Base-by-base conservation (phyloP, 1,140 invertebrate species). In the Caenorhabditis brenneri region DNA sequence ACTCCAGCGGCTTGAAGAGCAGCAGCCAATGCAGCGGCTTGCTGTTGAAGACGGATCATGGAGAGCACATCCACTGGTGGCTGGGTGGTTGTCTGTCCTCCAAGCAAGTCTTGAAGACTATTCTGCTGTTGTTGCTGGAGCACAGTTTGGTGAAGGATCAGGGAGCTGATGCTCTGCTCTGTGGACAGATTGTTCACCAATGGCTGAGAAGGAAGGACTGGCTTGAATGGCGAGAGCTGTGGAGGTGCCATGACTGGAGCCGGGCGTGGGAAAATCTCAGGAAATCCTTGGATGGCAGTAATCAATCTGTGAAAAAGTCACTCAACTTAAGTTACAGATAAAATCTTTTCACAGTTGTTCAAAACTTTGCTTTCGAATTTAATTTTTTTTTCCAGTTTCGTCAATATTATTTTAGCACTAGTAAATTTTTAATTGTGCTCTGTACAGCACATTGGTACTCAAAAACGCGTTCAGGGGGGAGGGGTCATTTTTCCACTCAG, bases 111-210 rank as follows among this genome's bases (percentile, higher is more conserved):
- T 65, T 74, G 36, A 9, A 42, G 65, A 46, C 36, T 74, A 31
- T 74, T 74, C 19, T 74, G 65, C n/a, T 74, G 65, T 42, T 74
- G 65, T 27, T 39, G 36, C n/a, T 74, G 65, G 29, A 74, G 65
- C 24, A 74, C 65, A 0, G 36, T 24, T n/a, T 39, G 22, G 19
- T 74, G 65, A 39, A 74, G 36, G 36, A 74, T 74, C 19, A 74
- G 19, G 0, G 65, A 74, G 36, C 36, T 42, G 6, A 74, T 16
- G 9, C 36, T 42, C 36, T 74, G 65, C n/a, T 42, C 65, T 9
- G 65, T 42, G 10, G 65, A 74, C 36, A 65, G 46, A 29, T 42
- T 74, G 65, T 12, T 39, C 6, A 74, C 19, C 9, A 36, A 2
- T n/a, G 58, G 31, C 16, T 22, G 29, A 19, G 9, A 12, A 42